Conservation (phyloP, 35 echinoderm and acorn worm species). For the Eucidaris tribuloides region DNA sequence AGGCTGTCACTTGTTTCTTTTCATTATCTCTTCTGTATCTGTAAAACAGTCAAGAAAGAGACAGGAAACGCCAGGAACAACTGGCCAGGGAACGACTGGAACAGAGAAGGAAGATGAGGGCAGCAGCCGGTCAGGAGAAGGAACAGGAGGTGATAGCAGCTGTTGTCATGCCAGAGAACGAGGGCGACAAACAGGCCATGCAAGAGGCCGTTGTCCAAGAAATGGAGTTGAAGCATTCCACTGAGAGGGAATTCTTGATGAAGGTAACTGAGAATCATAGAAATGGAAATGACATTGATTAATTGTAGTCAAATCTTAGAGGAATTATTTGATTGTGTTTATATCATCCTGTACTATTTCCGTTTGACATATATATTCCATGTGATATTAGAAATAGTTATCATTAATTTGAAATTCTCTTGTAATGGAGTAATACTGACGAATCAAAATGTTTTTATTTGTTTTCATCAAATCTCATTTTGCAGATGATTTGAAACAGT, state of each 20-base stretch:
- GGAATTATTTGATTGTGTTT: too few relatives aligned
- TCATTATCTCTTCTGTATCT: background rate
- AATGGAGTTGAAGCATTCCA: constrained; percentile 75
- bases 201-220: constrained; percentile 89
- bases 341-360: too few relatives aligned
- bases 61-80: constrained; percentile 72
- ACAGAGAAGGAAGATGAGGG: constrained; percentile 66
- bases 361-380: too few relatives aligned
- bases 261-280: constrained; percentile 51
- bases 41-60: constrained; percentile 43
- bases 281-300: too few relatives aligned
- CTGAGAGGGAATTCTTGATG: constrained; percentile 82
- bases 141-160: constrained; percentile 18
- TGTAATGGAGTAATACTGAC: too few relatives aligned
- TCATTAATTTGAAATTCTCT: too few relatives aligned
- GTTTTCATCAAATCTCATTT: too few relatives aligned
- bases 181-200: constrained; percentile 57
- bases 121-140: constrained; percentile 7
- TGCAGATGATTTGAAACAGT: too few relatives aligned
- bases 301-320: too few relatives aligned
- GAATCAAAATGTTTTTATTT: too few relatives aligned
- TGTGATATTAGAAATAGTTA: too few relatives aligned
- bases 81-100: constrained; percentile 78
- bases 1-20: background rate
- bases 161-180: constrained; percentile 76